These are phyloP conservation scores for Erebia ligea DNA, from an alignment of 2,888 invertebrate species.

Conservation along the genomic window DNA sequence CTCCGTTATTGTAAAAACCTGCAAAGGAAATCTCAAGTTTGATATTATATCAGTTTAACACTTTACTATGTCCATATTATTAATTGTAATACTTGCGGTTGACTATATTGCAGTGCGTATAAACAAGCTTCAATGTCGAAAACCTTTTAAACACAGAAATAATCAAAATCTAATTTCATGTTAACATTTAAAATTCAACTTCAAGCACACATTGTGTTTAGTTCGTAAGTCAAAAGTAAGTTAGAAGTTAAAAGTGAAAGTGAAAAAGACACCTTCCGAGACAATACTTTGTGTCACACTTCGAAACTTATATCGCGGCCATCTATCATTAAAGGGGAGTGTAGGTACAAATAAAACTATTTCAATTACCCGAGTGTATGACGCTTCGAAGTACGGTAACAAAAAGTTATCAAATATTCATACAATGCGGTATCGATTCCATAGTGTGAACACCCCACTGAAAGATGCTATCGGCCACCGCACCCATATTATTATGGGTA, in stretches of 20 bases:
- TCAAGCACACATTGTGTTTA: not conserved
- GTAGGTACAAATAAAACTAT: constrained; percentile 58
- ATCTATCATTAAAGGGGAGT: constrained; percentile 39
- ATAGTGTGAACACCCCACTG: constrained; percentile 60
- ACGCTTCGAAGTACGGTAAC: constrained; percentile 55
- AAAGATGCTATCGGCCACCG: constrained; percentile 75
- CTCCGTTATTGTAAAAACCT: too few relatives aligned
- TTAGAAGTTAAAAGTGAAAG: not conserved
- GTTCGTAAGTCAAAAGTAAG: not conserved
- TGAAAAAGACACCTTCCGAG: not conserved
- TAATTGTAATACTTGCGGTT: too few relatives aligned
- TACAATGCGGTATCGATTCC: constrained; percentile 68
- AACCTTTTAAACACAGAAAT: too few relatives aligned
- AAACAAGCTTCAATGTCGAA: too few relatives aligned
- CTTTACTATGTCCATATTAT: too few relatives aligned
- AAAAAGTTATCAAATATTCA: constrained; percentile 77
- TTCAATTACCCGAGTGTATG: constrained; percentile 67
- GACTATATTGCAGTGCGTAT: too few relatives aligned
- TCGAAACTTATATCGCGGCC: constrained; percentile 33
- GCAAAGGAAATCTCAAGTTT: too few relatives aligned
- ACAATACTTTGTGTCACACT: constrained; percentile 20
- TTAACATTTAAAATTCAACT: not conserved
- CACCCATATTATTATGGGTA: constrained; percentile 66
- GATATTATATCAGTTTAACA: too few relatives aligned
- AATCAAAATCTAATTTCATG: too few relatives aligned